Percentiles rank a stretch among this genome's conserved stretches.
Evolutionary conservation across 2,797 vertebrate species (phyloP).

Genomic region (Etheostoma nigrum): DNA sequence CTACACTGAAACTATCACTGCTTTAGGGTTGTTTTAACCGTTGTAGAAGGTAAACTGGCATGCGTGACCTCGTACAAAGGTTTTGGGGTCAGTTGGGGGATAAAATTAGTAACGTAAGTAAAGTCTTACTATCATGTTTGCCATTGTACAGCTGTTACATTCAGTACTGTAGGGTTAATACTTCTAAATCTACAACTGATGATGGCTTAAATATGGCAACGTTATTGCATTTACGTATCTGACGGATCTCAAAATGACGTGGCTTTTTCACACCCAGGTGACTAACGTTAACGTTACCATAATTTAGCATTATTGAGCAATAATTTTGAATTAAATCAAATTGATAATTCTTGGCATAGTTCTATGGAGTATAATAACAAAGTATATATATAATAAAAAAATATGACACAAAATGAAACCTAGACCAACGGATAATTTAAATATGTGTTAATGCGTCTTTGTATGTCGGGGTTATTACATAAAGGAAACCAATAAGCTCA

Average conservation of each 20-base stretch:
- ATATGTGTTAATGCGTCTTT: not conserved
- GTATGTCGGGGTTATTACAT: not conserved
- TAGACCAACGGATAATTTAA: not conserved
- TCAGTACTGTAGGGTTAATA: not conserved
- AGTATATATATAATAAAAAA: not conserved
- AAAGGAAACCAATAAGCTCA: not conserved
- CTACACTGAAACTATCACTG: conserved; percentile 6
- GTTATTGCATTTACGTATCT: not conserved
- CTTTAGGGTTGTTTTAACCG: not conserved
- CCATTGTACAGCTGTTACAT: not conserved
- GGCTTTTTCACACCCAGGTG: not conserved
- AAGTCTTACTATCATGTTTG: not conserved
- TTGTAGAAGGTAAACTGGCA: not conserved
- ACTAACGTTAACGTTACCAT: not conserved
- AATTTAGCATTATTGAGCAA: no score
- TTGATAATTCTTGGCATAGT: no score
- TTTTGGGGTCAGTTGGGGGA: not conserved
- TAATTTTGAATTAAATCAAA: no score
- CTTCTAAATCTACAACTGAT: not conserved
- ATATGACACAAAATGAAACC: not conserved
- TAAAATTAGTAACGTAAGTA: not conserved
- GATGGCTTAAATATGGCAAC: not conserved
- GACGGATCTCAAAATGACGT: not conserved
- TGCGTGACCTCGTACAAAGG: not conserved
- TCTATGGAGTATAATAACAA: not conserved